Percentiles rank a stretch among this genome's conserved stretches.
These are phyloP conservation scores for Heliothis virescens DNA, from an alignment of 1,140 invertebrate species.

Conservation along the genomic window DNA sequence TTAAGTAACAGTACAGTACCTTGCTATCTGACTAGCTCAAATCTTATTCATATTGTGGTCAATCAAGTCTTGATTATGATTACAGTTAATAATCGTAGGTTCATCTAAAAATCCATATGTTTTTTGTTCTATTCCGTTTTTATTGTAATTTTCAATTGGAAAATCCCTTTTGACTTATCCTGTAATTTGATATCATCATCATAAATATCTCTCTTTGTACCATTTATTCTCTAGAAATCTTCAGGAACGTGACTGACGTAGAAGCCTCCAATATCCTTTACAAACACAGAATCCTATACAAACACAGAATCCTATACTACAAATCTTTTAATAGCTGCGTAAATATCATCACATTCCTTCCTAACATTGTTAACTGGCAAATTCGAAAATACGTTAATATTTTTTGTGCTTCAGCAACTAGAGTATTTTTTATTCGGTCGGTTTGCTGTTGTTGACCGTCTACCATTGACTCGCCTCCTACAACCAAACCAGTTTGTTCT, in stretches of 20 bases:
- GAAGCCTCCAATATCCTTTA: conserved; percentile 18
- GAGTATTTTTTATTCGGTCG: conserved; percentile 21
- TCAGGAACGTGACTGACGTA: conserved; percentile 38
- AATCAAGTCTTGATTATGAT: too few relatives aligned
- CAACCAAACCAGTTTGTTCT: conserved; percentile 26
- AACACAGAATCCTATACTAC: conserved; percentile 24
- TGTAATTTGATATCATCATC: not conserved
- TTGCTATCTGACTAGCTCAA: too few relatives aligned
- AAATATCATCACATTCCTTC: conserved; percentile 37
- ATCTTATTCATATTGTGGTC: too few relatives aligned
- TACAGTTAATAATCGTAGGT: too few relatives aligned
- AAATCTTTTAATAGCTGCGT: not conserved
- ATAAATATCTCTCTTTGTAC: conserved; percentile 3
- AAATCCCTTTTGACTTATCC: not conserved
- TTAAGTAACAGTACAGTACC: too few relatives aligned
- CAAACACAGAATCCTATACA: conserved; percentile 12
- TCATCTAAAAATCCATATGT: too few relatives aligned
- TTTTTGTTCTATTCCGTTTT: too few relatives aligned
- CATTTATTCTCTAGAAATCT: not conserved
- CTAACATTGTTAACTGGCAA: not conserved
- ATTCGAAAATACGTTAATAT: not conserved
- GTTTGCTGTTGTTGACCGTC: conserved; percentile 25
- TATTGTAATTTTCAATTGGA: too few relatives aligned
- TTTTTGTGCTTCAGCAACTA: not conserved
- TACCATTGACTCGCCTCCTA: conserved; percentile 13